Evolutionary conservation across 2,797 vertebrate genomes (phyloP).

Genomic region (Clamator glandarius): DNA sequence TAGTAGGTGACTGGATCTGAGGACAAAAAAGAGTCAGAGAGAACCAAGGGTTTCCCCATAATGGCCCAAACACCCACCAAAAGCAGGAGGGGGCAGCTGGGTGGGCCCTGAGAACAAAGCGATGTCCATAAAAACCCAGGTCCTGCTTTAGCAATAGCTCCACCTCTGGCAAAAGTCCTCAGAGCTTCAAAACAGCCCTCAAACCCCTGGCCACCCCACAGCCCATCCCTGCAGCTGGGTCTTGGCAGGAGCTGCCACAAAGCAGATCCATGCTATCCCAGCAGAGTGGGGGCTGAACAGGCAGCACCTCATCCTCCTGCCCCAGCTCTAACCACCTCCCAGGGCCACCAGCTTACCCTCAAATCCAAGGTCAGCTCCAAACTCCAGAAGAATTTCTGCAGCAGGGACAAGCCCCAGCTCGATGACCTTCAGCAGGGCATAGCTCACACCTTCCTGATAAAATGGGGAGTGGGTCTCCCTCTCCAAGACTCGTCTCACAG

Average conservation of each 20-base stretch:
- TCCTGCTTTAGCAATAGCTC: not conserved
- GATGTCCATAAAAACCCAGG: not conserved
- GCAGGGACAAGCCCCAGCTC: constrained; percentile 83
- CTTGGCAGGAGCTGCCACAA: not conserved
- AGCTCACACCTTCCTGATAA: constrained; percentile 91
- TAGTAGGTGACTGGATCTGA: constrained; percentile 94
- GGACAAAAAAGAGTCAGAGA: not conserved
- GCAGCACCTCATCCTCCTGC: not conserved
- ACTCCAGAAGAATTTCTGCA: constrained; percentile 84
- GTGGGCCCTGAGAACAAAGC: not conserved
- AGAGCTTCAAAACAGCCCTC: not conserved
- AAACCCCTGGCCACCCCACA: not conserved
- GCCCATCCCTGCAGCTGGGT: not conserved
- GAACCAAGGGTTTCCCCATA: not conserved
- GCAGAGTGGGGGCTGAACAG: not conserved
- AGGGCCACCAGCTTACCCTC: constrained; percentile 80
- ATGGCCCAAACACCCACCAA: accelerated
- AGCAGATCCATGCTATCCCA: not conserved
- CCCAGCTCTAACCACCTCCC: not conserved
- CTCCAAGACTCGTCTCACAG: constrained; percentile 85
- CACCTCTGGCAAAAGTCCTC: not conserved
- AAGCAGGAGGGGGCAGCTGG: not conserved
- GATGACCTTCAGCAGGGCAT: constrained; percentile 87
- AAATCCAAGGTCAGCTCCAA: constrained; percentile 89
- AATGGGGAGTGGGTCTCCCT: constrained; percentile 85